These are phyloP conservation scores for Caenorhabditis brenneri DNA, from an alignment of 1,140 invertebrate species.

Conservation along the genomic window DNA sequence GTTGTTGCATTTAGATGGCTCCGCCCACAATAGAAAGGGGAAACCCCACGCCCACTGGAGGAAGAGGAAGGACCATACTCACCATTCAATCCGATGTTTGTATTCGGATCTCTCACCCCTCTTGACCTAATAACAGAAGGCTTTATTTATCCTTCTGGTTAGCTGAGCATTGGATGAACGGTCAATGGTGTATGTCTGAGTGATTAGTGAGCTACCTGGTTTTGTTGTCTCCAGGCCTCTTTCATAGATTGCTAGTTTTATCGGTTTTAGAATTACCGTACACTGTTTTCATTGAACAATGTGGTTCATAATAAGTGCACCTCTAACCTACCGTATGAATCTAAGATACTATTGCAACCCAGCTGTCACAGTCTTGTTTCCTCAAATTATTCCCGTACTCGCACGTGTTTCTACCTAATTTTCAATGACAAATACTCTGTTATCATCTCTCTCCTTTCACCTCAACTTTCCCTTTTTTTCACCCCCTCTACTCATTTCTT, in stretches of 20 bases:
- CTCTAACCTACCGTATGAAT: too few species aligned
- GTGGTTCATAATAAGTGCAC: too few species aligned
- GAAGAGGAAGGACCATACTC: neutral
- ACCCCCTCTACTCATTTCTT: neutral
- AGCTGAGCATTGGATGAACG: neutral
- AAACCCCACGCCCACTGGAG: neutral
- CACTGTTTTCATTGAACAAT: too few species aligned
- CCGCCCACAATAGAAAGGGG: neutral
- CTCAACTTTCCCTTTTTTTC: neutral
- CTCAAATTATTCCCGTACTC: neutral
- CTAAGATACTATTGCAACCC: neutral
- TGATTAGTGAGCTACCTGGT: too few species aligned
- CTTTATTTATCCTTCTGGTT: neutral
- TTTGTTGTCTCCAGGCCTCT: too few species aligned
- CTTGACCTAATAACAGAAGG: neutral
- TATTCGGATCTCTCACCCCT: neutral
- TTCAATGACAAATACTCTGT: constrained; percentile 1
- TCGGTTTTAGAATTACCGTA: too few species aligned
- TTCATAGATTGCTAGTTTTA: too few species aligned
- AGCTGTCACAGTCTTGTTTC: neutral
- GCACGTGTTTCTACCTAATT: neutral
- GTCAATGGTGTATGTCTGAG: too few species aligned
- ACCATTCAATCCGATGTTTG: neutral
- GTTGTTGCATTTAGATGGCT: neutral
- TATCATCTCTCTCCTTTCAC: constrained; percentile 1